A percentile compares a stretch with the other conserved stretches of the same genome.
phyloP scores from a whole-genome alignment of 2,888 invertebrate genomes.

The Lepeophtheirus nordmannii region DNA sequence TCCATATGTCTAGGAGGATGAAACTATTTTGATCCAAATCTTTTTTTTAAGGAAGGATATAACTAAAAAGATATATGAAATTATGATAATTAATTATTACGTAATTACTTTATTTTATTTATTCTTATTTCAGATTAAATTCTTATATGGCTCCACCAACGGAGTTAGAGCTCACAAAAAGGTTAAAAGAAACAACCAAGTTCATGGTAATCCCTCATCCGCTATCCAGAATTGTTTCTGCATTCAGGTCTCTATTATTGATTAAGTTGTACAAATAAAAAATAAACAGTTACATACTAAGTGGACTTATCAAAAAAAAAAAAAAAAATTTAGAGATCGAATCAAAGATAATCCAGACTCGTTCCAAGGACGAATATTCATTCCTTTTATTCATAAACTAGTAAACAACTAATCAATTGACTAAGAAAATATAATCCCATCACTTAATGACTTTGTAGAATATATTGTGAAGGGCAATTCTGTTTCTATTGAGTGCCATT shows the following conservation, averaged over 20 bases:
- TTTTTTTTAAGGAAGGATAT: no score
- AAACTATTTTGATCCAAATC: no score
- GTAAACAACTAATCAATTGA: slow-evolving; percentile 1
- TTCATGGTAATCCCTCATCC: slow-evolving; percentile 24
- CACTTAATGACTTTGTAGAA: slow-evolving; percentile 24
- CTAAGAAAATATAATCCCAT: neutral
- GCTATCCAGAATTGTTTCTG: slow-evolving; percentile 19
- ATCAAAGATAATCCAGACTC: neutral
- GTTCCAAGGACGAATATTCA: neutral
- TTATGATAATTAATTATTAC: no score
- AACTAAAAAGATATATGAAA: no score
- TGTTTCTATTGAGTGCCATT: slow-evolving; percentile 26
- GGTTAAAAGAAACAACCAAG: neutral
- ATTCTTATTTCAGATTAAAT: no score
- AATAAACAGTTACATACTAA: neutral
- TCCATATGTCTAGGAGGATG: no score
- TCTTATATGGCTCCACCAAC: neutral
- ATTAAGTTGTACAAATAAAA: neutral
- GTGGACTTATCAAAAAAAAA: no score
- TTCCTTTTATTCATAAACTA: neutral
- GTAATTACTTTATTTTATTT: no score
- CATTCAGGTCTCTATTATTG: slow-evolving; percentile 10
- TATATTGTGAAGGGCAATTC: slow-evolving; percentile 16
- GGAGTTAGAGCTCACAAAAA: neutral
- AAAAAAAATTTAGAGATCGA: neutral